A percentile compares a stretch with the other conserved stretches of the same genome.
These are phyloP conservation scores for Sparus aurata DNA, from an alignment of 2,797 vertebrate species.

Conservation along the genomic window DNA sequence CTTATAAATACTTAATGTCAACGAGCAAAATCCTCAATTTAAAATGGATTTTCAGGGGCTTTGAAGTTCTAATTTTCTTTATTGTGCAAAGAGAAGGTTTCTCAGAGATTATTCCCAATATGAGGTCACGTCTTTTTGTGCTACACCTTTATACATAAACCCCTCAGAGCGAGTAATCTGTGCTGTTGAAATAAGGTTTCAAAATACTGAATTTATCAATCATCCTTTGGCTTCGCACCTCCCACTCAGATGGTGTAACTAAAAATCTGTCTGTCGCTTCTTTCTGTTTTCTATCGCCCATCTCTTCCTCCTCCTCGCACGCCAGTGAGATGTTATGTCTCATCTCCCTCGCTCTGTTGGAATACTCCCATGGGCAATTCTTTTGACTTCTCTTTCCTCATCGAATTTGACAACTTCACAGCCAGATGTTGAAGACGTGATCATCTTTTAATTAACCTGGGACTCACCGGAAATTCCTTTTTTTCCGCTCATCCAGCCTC, in stretches of 20 bases:
- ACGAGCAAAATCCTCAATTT: not conserved
- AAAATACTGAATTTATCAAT: constrained; percentile 41
- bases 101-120: not conserved
- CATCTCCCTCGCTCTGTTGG: constrained; percentile 54
- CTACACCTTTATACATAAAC: not conserved
- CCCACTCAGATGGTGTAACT: constrained; percentile 19
- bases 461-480: constrained; percentile 47
- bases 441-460: constrained; percentile 79
- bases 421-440: constrained; percentile 64
- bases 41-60: not conserved
- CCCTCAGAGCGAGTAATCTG: not conserved
- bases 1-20: not conserved
- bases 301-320: constrained; percentile 35
- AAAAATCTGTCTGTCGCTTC: constrained; percentile 11
- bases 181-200: constrained; percentile 2
- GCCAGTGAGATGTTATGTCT: constrained; percentile 61
- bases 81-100: not conserved
- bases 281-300: constrained; percentile 29
- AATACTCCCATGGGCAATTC: constrained; percentile 56
- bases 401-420: constrained; percentile 71
- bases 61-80: not conserved
- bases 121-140: not conserved
- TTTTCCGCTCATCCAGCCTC: not conserved
- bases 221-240: constrained; percentile 14
- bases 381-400: constrained; percentile 57